Base-by-base conservation (phyloP, 1,140 invertebrate genomes). In the Drosophila hydei region DNA sequence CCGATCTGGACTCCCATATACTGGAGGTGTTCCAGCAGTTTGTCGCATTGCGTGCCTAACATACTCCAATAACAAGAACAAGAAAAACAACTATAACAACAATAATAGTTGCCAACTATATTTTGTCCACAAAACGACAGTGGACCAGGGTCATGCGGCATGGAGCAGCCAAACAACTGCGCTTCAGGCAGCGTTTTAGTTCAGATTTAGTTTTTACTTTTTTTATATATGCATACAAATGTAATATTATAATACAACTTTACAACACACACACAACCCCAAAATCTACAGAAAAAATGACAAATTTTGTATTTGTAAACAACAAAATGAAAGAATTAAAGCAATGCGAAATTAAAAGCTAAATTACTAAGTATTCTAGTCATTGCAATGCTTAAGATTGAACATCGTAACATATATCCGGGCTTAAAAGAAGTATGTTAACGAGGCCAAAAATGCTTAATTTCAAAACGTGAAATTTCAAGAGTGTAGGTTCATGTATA, bases 21-120 rank as follows among this genome's bases (percentile, higher is more conserved):
- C 93, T 99, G 48, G 97, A 98, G 91, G 96, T 99, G 23, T 99
- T 99, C 93, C 97, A 99, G 91, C 98, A 99, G 92, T 99, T 99
- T 92, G 95, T 98, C 67, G 93, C 93, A 27, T 89, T 94, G 52
- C 76, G 90, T 43, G 91, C 91, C 48, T 91, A 80, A 87, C 45
- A 12, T 2, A 25, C 36, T 47, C 11, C 3, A 21, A 25, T 6
- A 36, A 11, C 23, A 52, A 42, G 16, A 25, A 9, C 19, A 40
- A 54, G 18, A 27, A 52, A 8, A 38, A 30, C 9, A 14, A 33
- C 11, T 18, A 36, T 5, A 48, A 59, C 16, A 27, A 33, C 56
- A 33, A 12, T 25, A 45, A 19, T 4, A 40, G 47, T 19, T 51
- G 36, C 36, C 27, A 23, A 30, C 8, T 12, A 27, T 3, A 38